These are phyloP conservation scores for Spodoptera exigua DNA, from an alignment of 2,888 invertebrate species.

Conservation along the genomic window DNA sequence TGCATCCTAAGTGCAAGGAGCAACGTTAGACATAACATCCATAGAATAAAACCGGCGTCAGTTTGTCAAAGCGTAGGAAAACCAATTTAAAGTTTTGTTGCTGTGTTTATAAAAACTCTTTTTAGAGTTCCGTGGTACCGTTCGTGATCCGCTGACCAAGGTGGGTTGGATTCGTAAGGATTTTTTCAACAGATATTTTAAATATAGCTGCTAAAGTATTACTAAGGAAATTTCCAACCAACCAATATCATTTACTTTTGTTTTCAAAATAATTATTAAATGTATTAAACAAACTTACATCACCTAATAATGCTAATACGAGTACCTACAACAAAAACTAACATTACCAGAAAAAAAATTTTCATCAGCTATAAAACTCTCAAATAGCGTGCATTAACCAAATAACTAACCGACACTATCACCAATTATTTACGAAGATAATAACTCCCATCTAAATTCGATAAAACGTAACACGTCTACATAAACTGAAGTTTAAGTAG, in stretches of 20 bases:
- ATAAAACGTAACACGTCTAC: slow-evolving; percentile 47
- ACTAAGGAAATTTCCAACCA: too few relatives aligned
- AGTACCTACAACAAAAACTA: too few relatives aligned
- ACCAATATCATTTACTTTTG: too few relatives aligned
- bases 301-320: too few relatives aligned
- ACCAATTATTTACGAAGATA: slow-evolving; percentile 11
- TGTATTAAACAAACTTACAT: too few relatives aligned
- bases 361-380: neutral
- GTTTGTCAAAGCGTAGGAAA: slow-evolving; percentile 50
- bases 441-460: slow-evolving; percentile 36
- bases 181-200: too few relatives aligned
- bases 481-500: slow-evolving; percentile 60
- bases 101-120: slow-evolving; percentile 50
- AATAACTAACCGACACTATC: neutral
- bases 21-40: slow-evolving; percentile 34
- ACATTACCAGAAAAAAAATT: too few relatives aligned
- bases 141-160: neutral
- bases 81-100: slow-evolving; percentile 56
- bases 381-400: neutral
- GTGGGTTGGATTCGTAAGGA: too few relatives aligned
- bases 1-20: slow-evolving; percentile 27
- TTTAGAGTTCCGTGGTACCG: slow-evolving; percentile 30
- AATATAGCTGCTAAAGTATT: too few relatives aligned
- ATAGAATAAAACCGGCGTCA: slow-evolving; percentile 42
- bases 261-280: too few relatives aligned